Evolutionary conservation across 2,888 invertebrate species (phyloP).

Genomic region (Vannuccia rotundouncinata): DNA sequence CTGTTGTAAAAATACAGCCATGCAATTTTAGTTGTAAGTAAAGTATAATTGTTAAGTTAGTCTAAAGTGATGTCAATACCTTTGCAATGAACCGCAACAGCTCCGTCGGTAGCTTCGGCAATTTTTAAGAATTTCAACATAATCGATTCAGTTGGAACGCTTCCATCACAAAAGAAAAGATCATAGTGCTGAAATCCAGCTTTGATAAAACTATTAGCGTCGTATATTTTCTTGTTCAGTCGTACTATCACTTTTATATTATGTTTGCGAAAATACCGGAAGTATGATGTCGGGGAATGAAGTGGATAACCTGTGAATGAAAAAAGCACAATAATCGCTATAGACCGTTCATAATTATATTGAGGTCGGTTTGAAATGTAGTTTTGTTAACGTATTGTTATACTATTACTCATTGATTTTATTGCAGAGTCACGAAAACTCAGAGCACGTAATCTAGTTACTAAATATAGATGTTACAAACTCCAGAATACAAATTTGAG

Average conservation of each 20-base stretch:
- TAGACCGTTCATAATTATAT: background rate
- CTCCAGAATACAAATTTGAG: no score
- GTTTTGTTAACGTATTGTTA: background rate
- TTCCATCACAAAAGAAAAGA: constrained; percentile 92
- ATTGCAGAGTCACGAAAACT: no score
- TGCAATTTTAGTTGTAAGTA: no score
- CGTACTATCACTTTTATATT: constrained; percentile 77
- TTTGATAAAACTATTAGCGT: constrained; percentile 73
- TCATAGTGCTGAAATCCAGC: constrained; percentile 90
- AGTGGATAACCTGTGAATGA: constrained; percentile 43
- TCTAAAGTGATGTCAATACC: constrained; percentile 44
- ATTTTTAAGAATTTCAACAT: constrained; percentile 78
- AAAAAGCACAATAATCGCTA: background rate
- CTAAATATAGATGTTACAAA: no score
- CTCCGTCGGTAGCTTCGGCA: constrained; percentile 78
- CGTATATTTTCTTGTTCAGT: constrained; percentile 85
- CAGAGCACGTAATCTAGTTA: no score
- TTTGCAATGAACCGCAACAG: constrained; percentile 94
- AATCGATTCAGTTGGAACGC: constrained; percentile 81
- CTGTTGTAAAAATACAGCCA: no score
- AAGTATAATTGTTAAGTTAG: no score
- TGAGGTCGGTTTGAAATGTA: no score
- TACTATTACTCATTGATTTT: background rate
- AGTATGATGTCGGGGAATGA: constrained; percentile 87
- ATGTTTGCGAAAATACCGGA: constrained; percentile 78